Percentiles rank a stretch among this genome's conserved stretches.
Evolutionary conservation across 2,797 vertebrate genomes (phyloP).

Genomic region (Apodemus agrarius): DNA sequence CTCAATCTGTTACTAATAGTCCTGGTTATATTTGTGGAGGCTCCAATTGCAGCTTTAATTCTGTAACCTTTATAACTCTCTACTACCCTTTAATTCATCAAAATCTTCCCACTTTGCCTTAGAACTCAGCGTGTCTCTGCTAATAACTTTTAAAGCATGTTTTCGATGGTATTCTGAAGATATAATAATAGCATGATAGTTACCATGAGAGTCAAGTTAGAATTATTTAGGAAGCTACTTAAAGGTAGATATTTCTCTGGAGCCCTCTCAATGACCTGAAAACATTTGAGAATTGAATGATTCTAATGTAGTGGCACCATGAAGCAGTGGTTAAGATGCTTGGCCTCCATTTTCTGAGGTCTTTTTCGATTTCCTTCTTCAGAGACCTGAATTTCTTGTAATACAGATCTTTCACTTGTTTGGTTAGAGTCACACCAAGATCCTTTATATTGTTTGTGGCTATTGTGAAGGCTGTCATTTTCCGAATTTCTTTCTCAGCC

Average conservation of each 20-base stretch:
- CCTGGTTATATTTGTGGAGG: neutral
- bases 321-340: neutral
- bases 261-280: neutral
- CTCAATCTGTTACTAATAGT: neutral
- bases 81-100: neutral
- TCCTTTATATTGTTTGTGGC: no score
- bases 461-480: no score
- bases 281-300: neutral
- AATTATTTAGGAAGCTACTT: neutral
- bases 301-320: neutral
- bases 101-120: neutral
- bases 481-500: no score
- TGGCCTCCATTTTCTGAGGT: no score
- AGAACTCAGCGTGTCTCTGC: neutral
- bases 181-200: neutral
- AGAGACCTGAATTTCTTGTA: no score
- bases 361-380: no score
- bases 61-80: no score
- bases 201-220: neutral
- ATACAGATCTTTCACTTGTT: no score
- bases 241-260: neutral
- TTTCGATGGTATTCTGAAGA: neutral
- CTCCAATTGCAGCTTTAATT: neutral
- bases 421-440: no score
- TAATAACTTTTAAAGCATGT: neutral